A percentile compares a stretch with the other conserved stretches of the same genome.
Evolutionary conservation across 2,888 invertebrate genomes (phyloP).

Genomic region (Perizoma flavofasciatum): DNA sequence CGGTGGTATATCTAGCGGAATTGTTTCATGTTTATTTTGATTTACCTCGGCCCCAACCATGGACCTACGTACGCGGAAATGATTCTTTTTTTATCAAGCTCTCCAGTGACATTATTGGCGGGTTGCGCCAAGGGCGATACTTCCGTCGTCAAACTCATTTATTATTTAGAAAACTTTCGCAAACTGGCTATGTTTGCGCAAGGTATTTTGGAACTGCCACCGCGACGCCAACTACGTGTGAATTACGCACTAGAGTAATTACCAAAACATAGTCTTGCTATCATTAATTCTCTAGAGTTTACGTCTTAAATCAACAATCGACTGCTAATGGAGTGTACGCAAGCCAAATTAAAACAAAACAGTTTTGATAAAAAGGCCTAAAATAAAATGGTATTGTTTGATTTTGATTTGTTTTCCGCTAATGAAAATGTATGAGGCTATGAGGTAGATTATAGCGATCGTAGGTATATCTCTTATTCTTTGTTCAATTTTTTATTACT

Average conservation of each 20-base stretch:
- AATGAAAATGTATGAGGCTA: too few relatives aligned
- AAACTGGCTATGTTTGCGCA: slow-evolving; percentile 57
- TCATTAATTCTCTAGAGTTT: slow-evolving; percentile 67
- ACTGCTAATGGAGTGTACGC: slow-evolving; percentile 64
- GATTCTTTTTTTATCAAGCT: slow-evolving; percentile 51
- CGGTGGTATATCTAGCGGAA: slow-evolving; percentile 40
- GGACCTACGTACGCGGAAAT: slow-evolving; percentile 55
- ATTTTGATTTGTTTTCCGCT: background rate
- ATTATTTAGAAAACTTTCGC: slow-evolving; percentile 71
- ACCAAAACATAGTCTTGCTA: slow-evolving; percentile 56
- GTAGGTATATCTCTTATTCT: too few relatives aligned
- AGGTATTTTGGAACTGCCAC: slow-evolving; percentile 69
- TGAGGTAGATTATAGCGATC: background rate
- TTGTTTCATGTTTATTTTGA: slow-evolving; percentile 62
- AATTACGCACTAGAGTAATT: slow-evolving; percentile 61
- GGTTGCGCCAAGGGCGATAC: slow-evolving; percentile 63
- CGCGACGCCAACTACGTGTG: slow-evolving; percentile 49
- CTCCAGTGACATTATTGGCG: slow-evolving; percentile 58
- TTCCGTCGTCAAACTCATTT: slow-evolving; percentile 66
- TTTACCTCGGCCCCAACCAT: slow-evolving; percentile 50
- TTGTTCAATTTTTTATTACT: too few relatives aligned
- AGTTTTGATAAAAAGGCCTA: background rate
- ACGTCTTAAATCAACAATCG: slow-evolving; percentile 64
- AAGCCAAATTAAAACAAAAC: slow-evolving; percentile 12
- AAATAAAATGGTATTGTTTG: background rate